Conservation (phyloP, 2,113 vertebrate genomes). For the Phylloscopus whistleri region DNA sequence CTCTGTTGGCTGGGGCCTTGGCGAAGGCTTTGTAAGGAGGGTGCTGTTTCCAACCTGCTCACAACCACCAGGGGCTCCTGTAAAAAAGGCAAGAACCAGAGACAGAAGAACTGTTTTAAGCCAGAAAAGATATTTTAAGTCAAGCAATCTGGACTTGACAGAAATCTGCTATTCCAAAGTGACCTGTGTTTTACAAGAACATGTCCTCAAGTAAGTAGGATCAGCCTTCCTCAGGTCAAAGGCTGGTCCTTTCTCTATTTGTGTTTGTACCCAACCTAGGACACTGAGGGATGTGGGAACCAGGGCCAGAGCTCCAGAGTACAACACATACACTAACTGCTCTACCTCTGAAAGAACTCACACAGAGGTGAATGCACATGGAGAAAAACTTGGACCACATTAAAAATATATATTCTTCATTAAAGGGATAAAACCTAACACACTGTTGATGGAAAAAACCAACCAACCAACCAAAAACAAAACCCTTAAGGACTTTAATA, state of each 20-base stretch:
- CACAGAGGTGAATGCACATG: neutral
- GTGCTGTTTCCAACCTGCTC: neutral
- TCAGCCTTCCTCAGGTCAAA: neutral
- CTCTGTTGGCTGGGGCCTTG: neutral
- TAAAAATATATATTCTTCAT: neutral
- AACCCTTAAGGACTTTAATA: neutral
- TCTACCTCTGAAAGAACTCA: neutral
- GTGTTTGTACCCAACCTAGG: neutral
- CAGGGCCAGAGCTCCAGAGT: neutral
- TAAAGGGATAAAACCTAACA: neutral
- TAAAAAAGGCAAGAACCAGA: neutral
- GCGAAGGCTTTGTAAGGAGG: neutral
- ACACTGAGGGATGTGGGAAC: fast-evolving
- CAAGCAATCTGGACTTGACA: neutral
- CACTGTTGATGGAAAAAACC: neutral
- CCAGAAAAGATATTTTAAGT: neutral
- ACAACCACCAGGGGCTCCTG: neutral
- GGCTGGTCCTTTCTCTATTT: neutral
- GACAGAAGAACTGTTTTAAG: neutral
- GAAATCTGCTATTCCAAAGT: neutral
- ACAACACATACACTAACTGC: neutral
- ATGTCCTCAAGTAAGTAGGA: neutral
- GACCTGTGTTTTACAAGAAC: neutral
- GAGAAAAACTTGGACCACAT: neutral
- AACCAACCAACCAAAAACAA: neutral